Evolutionary conservation across 1,140 invertebrate genomes (phyloP).

Genomic region (Brachionus manjavacas): DNA sequence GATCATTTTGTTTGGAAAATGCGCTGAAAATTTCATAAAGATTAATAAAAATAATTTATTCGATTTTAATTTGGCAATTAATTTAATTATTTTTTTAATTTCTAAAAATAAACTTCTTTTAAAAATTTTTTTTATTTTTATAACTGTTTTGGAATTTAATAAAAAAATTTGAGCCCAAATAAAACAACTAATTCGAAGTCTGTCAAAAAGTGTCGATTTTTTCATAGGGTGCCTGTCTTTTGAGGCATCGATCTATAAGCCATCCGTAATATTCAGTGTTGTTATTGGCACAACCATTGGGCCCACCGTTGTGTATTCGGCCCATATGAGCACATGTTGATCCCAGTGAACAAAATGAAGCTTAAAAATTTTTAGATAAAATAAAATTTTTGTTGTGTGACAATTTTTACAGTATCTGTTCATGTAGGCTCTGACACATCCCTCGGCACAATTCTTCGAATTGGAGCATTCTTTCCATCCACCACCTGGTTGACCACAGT

Average conservation of each 20-base stretch:
- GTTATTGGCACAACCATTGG: constrained; percentile 42
- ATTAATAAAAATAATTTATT: no score
- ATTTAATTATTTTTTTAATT: no score
- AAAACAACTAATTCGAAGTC: background rate
- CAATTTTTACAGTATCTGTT: constrained; percentile 29
- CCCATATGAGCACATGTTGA: constrained; percentile 43
- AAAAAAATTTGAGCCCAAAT: background rate
- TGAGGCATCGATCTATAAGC: constrained; percentile 17
- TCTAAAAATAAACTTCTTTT: no score
- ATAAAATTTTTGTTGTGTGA: background rate
- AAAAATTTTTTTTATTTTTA: no score
- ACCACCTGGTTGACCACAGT: constrained; percentile 41
- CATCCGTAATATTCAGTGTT: constrained; percentile 40
- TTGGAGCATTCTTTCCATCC: constrained; percentile 43
- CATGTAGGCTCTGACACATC: constrained; percentile 44
- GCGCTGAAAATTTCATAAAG: no score
- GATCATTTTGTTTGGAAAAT: no score
- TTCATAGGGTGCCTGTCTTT: constrained; percentile 34
- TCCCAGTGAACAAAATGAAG: constrained; percentile 2
- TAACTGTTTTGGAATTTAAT: background rate
- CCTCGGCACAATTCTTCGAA: constrained; percentile 43
- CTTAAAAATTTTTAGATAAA: background rate
- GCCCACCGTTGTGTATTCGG: constrained; percentile 45
- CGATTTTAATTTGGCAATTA: no score
- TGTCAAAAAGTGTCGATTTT: constrained; percentile 17